Evolutionary conservation across 2,797 vertebrate genomes (phyloP), one percentile per base, ranked within the genome.

Genomic region (Etheostoma perlongum): DNA sequence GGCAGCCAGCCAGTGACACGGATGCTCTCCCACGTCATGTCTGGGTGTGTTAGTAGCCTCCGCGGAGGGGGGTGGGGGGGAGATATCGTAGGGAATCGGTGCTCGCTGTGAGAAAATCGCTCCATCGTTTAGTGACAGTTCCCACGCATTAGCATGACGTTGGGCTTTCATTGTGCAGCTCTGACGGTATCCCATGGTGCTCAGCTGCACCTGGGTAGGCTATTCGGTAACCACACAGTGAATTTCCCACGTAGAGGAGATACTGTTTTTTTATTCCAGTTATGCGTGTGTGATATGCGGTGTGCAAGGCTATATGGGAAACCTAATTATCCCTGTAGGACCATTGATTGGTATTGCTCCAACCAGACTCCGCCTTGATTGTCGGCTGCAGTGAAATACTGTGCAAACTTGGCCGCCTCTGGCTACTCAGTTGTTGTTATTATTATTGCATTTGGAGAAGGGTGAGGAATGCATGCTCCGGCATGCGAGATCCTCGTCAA

Each of bases 151-250:
- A 75, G 81, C 87, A 64, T 83, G 89, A 85, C 79, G 89, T 46
- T 63, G 83, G 79, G 79, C 54, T 87, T 91, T 88, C 64, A 78
- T 81, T 82, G 78, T 92, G 86, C 83, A 27, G 52, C 47, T 68
- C 81, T 74, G 83, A 60, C 60, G 77, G 79, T 83, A 44, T 40
- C 53, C 66, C 70, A 44, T 52, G 62, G 77, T 66, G 83, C 84
- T 67, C 65, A 10, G 85, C 86, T 82, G 84, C 79, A 75, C 72
- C 83, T 80, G 59, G 61, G 52, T 72, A 73, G 59, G 59, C 2
- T 40, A 40, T 40, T 40, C 21, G 66, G 78, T 67, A 53, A 40
- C 19, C 61, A 47, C 60, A 70, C 67, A 64, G 67, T 84, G 89
- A 61, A 19, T 64, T 8, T 4, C 57, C 48, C 61, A 44, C 58